These are phyloP conservation scores for Muscicapa striata DNA, from an alignment of 2,797 vertebrate genomes.

Conservation along the genomic window DNA sequence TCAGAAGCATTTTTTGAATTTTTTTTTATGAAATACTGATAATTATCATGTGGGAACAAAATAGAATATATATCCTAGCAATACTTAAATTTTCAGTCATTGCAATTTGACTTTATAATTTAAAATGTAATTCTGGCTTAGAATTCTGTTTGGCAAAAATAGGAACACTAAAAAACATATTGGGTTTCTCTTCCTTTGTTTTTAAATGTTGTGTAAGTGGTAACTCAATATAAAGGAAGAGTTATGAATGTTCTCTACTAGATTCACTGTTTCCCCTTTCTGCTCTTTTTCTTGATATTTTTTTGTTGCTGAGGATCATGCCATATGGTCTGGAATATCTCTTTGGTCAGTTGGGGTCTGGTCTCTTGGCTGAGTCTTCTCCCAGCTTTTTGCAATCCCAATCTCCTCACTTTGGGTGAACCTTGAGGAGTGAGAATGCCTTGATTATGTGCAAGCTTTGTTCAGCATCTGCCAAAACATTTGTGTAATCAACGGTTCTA, in stretches of 20 bases:
- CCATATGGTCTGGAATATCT: background rate
- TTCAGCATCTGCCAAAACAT: background rate
- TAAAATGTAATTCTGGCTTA: background rate
- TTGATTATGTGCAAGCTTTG: background rate
- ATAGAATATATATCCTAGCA: background rate
- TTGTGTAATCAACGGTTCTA: background rate
- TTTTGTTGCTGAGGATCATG: background rate
- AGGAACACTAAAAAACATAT: background rate
- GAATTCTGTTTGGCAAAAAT: background rate
- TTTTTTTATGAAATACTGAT: background rate
- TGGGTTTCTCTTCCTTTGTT: background rate
- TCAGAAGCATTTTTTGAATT: background rate
- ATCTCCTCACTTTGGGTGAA: background rate
- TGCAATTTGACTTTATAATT: background rate
- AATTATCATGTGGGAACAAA: background rate
- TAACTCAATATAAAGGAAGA: background rate
- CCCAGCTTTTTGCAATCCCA: background rate
- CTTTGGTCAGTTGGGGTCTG: background rate
- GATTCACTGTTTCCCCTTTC: background rate
- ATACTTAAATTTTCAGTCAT: background rate
- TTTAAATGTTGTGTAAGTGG: rapidly evolving
- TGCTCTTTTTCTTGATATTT: background rate
- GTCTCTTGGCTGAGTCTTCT: background rate
- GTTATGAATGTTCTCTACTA: background rate
- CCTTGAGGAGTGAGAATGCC: background rate